Evolutionary conservation across 2,113 vertebrate genomes (phyloP).

Genomic region (Chaenogobius annularis): DNA sequence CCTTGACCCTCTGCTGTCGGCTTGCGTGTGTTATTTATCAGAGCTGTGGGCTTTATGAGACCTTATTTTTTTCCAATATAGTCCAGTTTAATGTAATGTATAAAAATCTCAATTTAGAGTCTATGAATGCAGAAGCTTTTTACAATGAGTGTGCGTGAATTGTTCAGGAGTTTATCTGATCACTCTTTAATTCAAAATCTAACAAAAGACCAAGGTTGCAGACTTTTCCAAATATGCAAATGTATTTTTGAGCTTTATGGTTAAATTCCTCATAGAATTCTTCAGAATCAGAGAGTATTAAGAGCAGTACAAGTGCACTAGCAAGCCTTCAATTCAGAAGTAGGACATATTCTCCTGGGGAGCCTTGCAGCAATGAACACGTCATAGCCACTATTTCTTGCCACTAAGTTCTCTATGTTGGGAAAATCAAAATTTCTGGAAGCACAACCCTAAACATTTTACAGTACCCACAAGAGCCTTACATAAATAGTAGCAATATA

Average conservation of each 20-base stretch:
- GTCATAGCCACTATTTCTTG: conserved; percentile 14
- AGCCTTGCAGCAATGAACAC: conserved; percentile 15
- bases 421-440: conserved; percentile 22
- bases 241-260: neutral
- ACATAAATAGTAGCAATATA: conserved; percentile 26
- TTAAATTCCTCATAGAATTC: neutral
- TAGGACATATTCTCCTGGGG: conserved; percentile 8
- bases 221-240: neutral
- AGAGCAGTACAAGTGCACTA: conserved; percentile 64
- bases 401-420: conserved; percentile 21
- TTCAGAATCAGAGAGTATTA: conserved; percentile 21
- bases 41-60: conserved; percentile 24
- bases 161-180: neutral
- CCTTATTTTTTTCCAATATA: neutral
- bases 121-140: neutral
- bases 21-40: conserved; percentile 61
- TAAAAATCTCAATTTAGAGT: neutral
- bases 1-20: conserved; percentile 54
- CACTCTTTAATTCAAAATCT: neutral
- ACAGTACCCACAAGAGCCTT: conserved; percentile 47
- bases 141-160: neutral
- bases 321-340: conserved; percentile 30
- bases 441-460: conserved; percentile 48
- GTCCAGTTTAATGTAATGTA: neutral
- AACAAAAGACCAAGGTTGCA: neutral